Conservation (phyloP, 2,113 vertebrate species). For the Anguilla japonica region DNA sequence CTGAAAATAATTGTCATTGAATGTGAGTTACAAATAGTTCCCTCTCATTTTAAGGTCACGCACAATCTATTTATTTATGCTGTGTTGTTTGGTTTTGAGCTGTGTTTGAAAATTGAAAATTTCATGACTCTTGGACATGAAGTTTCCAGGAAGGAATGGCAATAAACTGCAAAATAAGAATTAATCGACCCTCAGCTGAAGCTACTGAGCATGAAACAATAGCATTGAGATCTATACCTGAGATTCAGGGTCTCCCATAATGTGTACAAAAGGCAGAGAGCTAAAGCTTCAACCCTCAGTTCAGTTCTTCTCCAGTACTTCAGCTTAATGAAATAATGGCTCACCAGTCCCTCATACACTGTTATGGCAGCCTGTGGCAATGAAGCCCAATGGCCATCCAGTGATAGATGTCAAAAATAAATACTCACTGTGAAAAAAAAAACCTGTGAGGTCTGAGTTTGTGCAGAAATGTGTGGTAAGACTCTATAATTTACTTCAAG, state of each 20-base stretch:
- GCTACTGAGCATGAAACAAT: not conserved
- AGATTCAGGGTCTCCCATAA: not conserved
- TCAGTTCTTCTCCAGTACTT: not conserved
- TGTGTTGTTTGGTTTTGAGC: not conserved
- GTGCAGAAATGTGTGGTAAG: not conserved
- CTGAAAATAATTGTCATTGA: too few species aligned
- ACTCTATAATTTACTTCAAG: not conserved
- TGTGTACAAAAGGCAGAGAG: not conserved
- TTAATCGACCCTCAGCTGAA: not conserved
- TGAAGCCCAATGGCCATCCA: not conserved
- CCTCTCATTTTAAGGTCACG: not conserved
- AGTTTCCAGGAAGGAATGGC: not conserved
- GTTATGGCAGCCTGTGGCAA: not conserved
- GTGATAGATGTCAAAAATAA: not conserved
- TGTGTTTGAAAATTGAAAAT: not conserved
- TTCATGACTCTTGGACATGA: not conserved
- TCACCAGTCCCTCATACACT: not conserved
- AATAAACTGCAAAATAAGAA: not conserved
- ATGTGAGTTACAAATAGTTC: not conserved
- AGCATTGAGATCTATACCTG: not conserved
- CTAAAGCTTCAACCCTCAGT: not conserved
- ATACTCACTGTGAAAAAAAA: not conserved
- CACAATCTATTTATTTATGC: not conserved
- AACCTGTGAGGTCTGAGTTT: not conserved
- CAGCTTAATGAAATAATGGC: not conserved